These are phyloP conservation scores for Caenorhabditis becei DNA, from an alignment of 2,888 invertebrate genomes.

Conservation along the genomic window DNA sequence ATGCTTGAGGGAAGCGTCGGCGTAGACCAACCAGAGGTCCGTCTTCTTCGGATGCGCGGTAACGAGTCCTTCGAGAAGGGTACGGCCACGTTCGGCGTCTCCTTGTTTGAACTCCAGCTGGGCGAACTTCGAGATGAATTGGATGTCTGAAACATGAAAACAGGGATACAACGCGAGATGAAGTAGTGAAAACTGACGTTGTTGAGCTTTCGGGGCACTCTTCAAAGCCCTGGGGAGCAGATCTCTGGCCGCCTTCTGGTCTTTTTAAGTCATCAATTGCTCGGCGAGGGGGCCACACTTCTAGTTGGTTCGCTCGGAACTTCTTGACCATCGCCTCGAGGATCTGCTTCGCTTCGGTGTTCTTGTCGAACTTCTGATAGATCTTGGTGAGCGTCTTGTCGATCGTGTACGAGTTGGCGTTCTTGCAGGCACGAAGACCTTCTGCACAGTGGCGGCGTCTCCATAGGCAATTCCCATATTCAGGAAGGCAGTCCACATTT, in stretches of 20 bases:
- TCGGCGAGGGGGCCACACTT: constrained; percentile 86
- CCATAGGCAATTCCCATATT: constrained; percentile 87
- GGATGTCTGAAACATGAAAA: constrained; percentile 87
- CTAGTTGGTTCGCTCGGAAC: constrained; percentile 84
- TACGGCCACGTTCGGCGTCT: constrained; percentile 89
- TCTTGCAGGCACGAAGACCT: constrained; percentile 87
- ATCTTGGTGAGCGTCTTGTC: constrained; percentile 89
- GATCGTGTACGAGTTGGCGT: constrained; percentile 89
- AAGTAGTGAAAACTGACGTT: constrained; percentile 64
- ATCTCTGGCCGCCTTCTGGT: constrained; percentile 89
- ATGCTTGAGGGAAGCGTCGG: constrained; percentile 90
- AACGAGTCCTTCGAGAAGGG: constrained; percentile 89
- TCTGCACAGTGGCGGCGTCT: constrained; percentile 57
- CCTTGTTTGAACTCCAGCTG: constrained; percentile 89
- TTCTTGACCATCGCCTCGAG: constrained; percentile 88
- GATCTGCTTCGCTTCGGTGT: constrained; percentile 87
- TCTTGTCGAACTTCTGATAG: constrained; percentile 85
- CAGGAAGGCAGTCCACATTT: constrained; percentile 92
- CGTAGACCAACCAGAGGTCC: constrained; percentile 92
- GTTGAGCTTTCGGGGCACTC: constrained; percentile 84
- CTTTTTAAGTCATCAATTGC: constrained; percentile 87
- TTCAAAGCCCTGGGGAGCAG: constrained; percentile 89
- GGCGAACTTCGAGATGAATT: constrained; percentile 91
- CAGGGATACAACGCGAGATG: not conserved
- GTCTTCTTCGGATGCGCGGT: constrained; percentile 89